A percentile compares a stretch with the other conserved stretches of the same genome.
Conservation (phyloP, 1,140 invertebrate species). For the Plectrocnemia conspersa region DNA sequence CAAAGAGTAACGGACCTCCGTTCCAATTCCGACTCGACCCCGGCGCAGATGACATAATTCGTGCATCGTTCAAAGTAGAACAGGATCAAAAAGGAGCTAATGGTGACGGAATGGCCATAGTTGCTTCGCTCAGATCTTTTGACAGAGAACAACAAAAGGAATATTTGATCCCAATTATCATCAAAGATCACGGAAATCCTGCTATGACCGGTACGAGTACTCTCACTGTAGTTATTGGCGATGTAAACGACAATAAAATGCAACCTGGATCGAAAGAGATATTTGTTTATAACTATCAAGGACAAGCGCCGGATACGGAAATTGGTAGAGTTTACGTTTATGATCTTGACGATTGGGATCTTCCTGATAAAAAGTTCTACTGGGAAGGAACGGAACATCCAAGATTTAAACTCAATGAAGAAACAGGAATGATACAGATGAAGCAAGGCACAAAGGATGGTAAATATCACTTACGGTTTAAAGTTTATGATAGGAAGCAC, state of each 20-base stretch:
- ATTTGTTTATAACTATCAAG: conserved; percentile 94
- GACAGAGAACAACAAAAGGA: conserved; percentile 94
- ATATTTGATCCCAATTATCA: conserved; percentile 90
- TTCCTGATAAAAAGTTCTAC: conserved; percentile 94
- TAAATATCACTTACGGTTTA: conserved; percentile 79
- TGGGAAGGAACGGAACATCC: conserved; percentile 80
- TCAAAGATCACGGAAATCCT: conserved; percentile 83
- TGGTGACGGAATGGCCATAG: conserved; percentile 92
- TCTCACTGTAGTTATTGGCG: conserved; percentile 91
- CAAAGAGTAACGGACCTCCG: conserved; percentile 90
- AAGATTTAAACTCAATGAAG: conserved; percentile 81
- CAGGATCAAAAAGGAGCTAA: conserved; percentile 93
- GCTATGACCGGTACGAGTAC: conserved; percentile 93
- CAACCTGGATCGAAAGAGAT: conserved; percentile 93
- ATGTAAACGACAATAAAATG: conserved; percentile 97
- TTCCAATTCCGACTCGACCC: conserved; percentile 91
- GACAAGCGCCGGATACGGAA: conserved; percentile 84
- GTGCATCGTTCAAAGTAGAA: conserved; percentile 90
- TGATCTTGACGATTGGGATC: conserved; percentile 96
- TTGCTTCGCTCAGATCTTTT: conserved; percentile 84
- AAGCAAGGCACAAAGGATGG: conserved; percentile 84
- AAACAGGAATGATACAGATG: conserved; percentile 94
- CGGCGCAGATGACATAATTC: conserved; percentile 85
- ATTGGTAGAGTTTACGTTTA: conserved; percentile 95
- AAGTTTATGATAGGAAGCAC: conserved; percentile 90